These are phyloP conservation scores for Muntiacus reevesi DNA, from an alignment of 2,113 vertebrate genomes.

Conservation along the genomic window DNA sequence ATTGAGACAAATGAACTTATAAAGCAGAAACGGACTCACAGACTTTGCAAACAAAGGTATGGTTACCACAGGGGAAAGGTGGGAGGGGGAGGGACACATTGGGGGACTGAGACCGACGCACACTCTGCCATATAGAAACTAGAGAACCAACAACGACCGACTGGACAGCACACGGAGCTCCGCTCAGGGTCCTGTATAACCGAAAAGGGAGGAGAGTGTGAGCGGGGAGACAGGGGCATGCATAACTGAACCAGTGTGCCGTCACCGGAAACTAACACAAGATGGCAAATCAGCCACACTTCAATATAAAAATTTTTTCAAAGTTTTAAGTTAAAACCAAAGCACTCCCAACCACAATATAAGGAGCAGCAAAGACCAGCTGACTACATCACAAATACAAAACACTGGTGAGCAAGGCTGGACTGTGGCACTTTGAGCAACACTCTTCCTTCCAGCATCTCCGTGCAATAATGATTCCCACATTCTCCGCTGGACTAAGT, in stretches of 20 bases:
- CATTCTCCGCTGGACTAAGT: not conserved
- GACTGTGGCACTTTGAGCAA: too few relatives aligned
- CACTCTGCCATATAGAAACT: accelerated
- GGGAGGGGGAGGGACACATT: not conserved
- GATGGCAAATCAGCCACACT: not conserved
- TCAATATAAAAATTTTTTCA: too few relatives aligned
- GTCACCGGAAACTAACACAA: not conserved
- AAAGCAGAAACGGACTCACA: not conserved
- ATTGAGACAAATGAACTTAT: not conserved
- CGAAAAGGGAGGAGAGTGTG: not conserved
- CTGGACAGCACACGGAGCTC: not conserved
- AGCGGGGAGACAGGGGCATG: not conserved
- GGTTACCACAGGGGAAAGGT: not conserved
- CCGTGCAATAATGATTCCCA: not conserved
- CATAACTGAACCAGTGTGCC: not conserved
- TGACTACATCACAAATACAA: not conserved
- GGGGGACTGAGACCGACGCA: not conserved
- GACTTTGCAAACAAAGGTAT: not conserved
- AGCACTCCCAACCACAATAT: not conserved
- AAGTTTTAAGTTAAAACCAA: not conserved
- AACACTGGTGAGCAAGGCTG: not conserved
- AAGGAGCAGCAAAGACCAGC: not conserved
- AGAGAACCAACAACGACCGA: not conserved
- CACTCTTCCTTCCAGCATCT: not conserved
- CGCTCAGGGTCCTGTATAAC: not conserved